phyloP scores from a whole-genome alignment of 2,113 vertebrate species.

The Syrmaticus mikado region DNA sequence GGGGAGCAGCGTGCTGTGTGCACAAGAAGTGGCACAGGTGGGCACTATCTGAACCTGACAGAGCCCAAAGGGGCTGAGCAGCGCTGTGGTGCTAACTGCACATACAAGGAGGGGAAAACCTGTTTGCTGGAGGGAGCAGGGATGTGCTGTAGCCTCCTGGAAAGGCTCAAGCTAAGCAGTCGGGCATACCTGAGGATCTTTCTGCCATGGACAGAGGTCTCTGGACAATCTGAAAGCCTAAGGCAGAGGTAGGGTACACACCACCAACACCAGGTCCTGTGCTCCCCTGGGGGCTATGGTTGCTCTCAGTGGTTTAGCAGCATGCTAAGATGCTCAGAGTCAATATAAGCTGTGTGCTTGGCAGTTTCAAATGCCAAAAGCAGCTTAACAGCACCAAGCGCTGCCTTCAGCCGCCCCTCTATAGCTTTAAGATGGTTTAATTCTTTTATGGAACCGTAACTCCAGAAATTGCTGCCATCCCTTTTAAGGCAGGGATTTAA shows the following conservation, averaged over 20 bases:
- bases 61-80: neutral
- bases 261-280: neutral
- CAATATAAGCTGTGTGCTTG: neutral
- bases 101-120: neutral
- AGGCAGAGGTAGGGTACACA: neutral
- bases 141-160: neutral
- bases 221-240: neutral
- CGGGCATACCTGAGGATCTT: neutral
- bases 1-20: neutral
- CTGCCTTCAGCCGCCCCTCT: neutral
- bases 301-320: neutral
- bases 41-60: neutral
- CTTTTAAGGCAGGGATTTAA: neutral
- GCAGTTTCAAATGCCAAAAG: neutral
- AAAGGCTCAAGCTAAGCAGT: neutral
- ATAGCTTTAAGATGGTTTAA: neutral
- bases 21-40: neutral
- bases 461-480: neutral
- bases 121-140: neutral
- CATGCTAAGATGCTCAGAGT: conserved; percentile 1
- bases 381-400: neutral
- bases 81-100: neutral
- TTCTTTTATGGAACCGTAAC: neutral
- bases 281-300: neutral
- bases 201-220: neutral